phyloP scores from a whole-genome alignment of 2,888 invertebrate species.

The Plagodis dolabraria region DNA sequence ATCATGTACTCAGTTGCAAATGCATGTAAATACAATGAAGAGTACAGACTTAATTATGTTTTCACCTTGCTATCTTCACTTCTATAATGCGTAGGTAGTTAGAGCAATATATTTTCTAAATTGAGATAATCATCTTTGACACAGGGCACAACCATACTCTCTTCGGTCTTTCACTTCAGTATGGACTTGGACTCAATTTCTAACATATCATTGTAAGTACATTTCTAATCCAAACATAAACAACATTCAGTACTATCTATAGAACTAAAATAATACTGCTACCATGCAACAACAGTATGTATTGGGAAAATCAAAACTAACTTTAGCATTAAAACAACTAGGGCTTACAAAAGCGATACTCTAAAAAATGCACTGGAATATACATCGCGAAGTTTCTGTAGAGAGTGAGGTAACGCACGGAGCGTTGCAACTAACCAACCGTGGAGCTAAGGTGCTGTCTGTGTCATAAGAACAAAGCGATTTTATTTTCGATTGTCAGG shows the following conservation, averaged over 20 bases:
- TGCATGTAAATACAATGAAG: too few relatives aligned
- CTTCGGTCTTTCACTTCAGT: too few relatives aligned
- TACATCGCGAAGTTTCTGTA: conserved; percentile 81
- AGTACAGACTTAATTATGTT: too few relatives aligned
- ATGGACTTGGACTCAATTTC: too few relatives aligned
- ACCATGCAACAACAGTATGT: conserved; percentile 44
- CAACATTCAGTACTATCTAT: conserved; percentile 19
- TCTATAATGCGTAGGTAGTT: too few relatives aligned
- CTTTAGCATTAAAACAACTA: conserved; percentile 76
- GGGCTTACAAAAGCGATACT: conserved; percentile 81
- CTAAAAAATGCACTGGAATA: conserved; percentile 82
- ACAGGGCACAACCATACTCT: too few relatives aligned
- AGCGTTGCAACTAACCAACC: conserved; percentile 82
- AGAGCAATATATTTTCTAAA: too few relatives aligned
- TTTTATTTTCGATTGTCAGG: not conserved
- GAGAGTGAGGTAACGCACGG: conserved; percentile 82
- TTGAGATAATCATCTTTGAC: too few relatives aligned
- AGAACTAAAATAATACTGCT: conserved; percentile 27
- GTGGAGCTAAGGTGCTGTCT: conserved; percentile 67
- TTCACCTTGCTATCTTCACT: too few relatives aligned
- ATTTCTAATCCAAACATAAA: conserved; percentile 11
- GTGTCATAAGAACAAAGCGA: conserved; percentile 43
- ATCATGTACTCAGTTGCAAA: too few relatives aligned
- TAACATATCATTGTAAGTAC: too few relatives aligned
- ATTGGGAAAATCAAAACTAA: conserved; percentile 64